Evolutionary conservation across 2,888 invertebrate species (phyloP).

Genomic region (Alentia gelatinosa): DNA sequence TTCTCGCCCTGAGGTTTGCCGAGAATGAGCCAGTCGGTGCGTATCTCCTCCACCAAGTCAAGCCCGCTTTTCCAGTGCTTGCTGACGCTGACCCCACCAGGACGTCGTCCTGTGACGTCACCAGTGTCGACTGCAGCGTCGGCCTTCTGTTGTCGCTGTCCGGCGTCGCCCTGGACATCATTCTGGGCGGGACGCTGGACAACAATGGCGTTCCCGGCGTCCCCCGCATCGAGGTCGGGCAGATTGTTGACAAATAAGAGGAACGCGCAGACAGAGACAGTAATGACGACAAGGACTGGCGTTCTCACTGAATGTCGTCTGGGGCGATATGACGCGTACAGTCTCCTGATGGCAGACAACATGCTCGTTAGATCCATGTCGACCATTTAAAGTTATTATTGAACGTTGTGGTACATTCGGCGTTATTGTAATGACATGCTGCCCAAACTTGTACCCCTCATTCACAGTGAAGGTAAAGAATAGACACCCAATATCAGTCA

Average conservation of each 20-base stretch:
- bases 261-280: background rate
- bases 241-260: background rate
- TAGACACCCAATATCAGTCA: no score
- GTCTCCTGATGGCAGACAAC: no score
- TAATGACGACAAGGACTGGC: background rate
- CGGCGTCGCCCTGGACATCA: background rate
- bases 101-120: background rate
- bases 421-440: no score
- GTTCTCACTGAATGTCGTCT: no score
- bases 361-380: no score
- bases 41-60: background rate
- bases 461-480: no score
- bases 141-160: background rate
- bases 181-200: background rate
- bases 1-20: background rate
- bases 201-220: no score
- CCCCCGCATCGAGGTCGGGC: background rate
- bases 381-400: no score
- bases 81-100: background rate
- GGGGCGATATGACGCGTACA: no score
- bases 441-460: no score
- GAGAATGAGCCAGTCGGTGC: background rate
- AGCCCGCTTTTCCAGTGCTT: background rate
- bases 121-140: background rate
- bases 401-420: no score